Base-by-base conservation (phyloP, 1,140 invertebrate species). In the Epicauta chinensis region DNA sequence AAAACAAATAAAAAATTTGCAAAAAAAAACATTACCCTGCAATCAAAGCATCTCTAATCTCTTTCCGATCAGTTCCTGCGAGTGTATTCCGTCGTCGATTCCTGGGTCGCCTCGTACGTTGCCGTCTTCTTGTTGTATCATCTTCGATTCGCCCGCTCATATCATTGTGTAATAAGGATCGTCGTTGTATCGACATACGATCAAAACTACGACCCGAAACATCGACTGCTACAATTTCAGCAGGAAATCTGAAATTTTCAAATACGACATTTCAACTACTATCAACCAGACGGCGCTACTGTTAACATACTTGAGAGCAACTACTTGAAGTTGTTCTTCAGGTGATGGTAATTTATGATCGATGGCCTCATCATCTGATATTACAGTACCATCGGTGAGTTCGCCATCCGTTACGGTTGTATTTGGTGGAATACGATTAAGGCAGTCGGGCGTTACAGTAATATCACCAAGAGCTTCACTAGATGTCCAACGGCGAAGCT, bases 11-110 rank as follows among this genome's bases (percentile, higher is more conserved):
- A 23, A 23, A 23, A 23, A 23, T 23, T n/a, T 30, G 4, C 5
- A 34, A 66, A 61, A 63, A 67, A 71, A 68, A 15, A 37, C 81
- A 82, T 80, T 78, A 87, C 84, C 82, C 83, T 74, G 81, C 83
- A 9, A 59, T 58, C 57, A 85, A 77, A 67, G 84, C 84, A 72
- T 86, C 82, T 72, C 82, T 79, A 72, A 91, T 84, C 76, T 91
- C 88, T 73, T 87, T 89, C 63, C 87, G 83, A 78, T 89, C 87
- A 56, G 86, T 90, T 61, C 89, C 89, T 57, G 89, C 89, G 66
- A 93, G 89, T 59, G 90, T 93, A 69, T 92, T 93, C 69, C 90
- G 77, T 78, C 90, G 38, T 73, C 89, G 89, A 69, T 82, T 84
- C 57, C 86, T 76, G 50, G 84, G 80, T 73, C 86, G 85, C 52